Conservation (phyloP, 2,888 invertebrate genomes). For the Chrysomela aeneicollis region DNA sequence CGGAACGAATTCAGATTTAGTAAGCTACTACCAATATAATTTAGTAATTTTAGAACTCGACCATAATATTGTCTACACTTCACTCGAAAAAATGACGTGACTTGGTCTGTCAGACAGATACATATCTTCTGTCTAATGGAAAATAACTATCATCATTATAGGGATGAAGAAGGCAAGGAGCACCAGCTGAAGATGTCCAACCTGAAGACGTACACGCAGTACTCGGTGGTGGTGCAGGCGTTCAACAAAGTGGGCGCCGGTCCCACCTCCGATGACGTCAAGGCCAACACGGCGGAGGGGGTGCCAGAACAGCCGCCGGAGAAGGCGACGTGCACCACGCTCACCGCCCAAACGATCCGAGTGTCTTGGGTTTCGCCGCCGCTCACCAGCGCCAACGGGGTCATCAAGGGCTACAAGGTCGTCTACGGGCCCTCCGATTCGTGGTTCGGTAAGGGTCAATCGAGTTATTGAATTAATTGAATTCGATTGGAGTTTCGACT, state of each 20-base stretch:
- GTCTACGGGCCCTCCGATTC: conserved; percentile 90
- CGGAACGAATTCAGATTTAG: too few species aligned
- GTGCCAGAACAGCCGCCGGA: conserved; percentile 91
- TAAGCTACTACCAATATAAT: too few species aligned
- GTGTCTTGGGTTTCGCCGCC: conserved; percentile 96
- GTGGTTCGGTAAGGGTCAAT: conserved; percentile 79
- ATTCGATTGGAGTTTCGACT: too few species aligned
- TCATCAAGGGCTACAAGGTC: conserved; percentile 95
- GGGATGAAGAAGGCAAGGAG: conserved; percentile 91
- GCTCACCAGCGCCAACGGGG: conserved; percentile 89
- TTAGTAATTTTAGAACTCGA: too few species aligned
- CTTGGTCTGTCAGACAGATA: too few species aligned
- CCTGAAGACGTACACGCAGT: conserved; percentile 88
- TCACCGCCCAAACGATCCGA: conserved; percentile 93
- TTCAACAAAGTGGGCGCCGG: conserved; percentile 95
- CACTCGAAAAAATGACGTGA: too few species aligned
- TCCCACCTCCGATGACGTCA: conserved; percentile 86
- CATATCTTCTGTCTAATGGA: too few species aligned
- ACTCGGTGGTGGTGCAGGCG: conserved; percentile 94
- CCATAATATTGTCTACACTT: too few species aligned
- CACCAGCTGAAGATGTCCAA: conserved; percentile 72
- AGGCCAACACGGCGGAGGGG: conserved; percentile 94
- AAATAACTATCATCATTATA: too few species aligned
- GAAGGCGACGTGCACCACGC: conserved; percentile 89
- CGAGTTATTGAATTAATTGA: not conserved